Conservation (phyloP, 1,140 invertebrate genomes). For the Oncopodura yosiiana region DNA sequence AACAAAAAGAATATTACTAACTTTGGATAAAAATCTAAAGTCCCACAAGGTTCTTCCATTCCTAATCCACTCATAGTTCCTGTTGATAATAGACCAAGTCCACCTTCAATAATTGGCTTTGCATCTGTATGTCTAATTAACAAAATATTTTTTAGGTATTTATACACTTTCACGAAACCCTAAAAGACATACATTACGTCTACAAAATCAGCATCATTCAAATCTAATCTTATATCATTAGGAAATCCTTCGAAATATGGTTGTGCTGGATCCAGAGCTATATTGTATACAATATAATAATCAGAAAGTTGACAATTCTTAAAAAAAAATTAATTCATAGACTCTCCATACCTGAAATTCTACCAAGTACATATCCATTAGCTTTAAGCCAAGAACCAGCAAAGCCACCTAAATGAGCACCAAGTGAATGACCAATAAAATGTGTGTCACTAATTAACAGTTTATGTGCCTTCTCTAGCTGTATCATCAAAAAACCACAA, state of each 20-base stretch:
- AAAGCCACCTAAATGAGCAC: conserved; percentile 74
- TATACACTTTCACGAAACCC: too few species aligned
- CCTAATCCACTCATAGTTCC: conserved; percentile 52
- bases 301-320: background rate
- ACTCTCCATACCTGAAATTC: conserved; percentile 48
- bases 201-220: conserved; percentile 71
- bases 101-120: conserved; percentile 64
- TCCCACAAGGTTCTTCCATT: conserved; percentile 66
- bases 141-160: too few species aligned
- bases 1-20: conserved; percentile 46
- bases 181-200: too few species aligned
- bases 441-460: conserved; percentile 49
- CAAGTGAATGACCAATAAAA: conserved; percentile 81
- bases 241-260: conserved; percentile 79
- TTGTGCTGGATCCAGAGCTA: conserved; percentile 80
- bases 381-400: conserved; percentile 59
- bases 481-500: conserved; percentile 57
- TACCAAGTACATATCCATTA: conserved; percentile 54
- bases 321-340: background rate
- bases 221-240: conserved; percentile 69
- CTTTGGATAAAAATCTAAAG: conserved; percentile 87
- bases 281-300: conserved; percentile 19
- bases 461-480: conserved; percentile 43
- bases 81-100: conserved; percentile 38
- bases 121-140: conserved; percentile 84